Evolutionary conservation across 2,113 vertebrate genomes (phyloP).

Genomic region (Ophthalmolycus amberensis): DNA sequence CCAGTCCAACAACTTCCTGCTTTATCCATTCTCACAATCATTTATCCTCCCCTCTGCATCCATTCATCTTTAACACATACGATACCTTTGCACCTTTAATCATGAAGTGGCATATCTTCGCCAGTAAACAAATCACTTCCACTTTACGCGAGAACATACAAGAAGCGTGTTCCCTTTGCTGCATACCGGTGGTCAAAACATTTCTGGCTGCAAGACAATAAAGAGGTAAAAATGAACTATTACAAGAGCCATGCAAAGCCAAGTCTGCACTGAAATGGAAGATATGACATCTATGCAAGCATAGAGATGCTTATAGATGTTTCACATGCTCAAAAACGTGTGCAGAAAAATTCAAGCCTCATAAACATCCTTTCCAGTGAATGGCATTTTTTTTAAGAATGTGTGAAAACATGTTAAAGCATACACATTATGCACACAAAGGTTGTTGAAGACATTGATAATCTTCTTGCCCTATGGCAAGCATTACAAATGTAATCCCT

Average conservation of each 20-base stretch:
- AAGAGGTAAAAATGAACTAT: not conserved
- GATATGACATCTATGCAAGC: not conserved
- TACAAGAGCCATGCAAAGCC: not conserved
- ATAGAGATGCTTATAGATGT: not conserved
- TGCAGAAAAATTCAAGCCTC: not conserved
- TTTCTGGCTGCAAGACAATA: not conserved
- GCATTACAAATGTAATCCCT: not conserved
- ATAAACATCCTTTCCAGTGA: not conserved
- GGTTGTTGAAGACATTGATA: not conserved
- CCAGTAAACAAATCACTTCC: constrained; percentile 19
- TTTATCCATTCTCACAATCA: not conserved
- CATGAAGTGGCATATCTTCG: constrained; percentile 8
- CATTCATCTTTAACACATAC: not conserved
- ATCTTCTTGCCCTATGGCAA: not conserved
- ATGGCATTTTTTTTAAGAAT: not conserved
- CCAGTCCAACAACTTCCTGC: not conserved
- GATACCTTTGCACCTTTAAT: constrained; percentile 19
- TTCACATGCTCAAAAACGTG: not conserved
- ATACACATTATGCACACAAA: not conserved
- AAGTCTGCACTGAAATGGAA: constrained; percentile 11
- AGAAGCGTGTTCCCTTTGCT: not conserved
- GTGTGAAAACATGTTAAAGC: not conserved
- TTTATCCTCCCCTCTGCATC: not conserved
- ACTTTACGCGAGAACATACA: constrained; percentile 4
- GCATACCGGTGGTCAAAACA: not conserved